These are phyloP conservation scores for Pinctada fucata DNA, from an alignment of 2,888 invertebrate genomes.

Conservation along the genomic window DNA sequence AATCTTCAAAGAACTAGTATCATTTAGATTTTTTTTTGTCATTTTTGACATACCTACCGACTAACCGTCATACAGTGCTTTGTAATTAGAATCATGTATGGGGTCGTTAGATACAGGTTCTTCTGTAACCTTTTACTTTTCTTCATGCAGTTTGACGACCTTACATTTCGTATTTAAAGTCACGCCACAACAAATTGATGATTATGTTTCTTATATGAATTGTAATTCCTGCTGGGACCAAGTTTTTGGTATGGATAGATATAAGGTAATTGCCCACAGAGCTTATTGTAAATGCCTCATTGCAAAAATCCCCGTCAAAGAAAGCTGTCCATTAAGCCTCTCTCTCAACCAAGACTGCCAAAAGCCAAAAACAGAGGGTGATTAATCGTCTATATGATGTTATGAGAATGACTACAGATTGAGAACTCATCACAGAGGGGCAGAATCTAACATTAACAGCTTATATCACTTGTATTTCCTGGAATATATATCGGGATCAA, in stretches of 20 bases:
- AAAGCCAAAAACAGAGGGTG: constrained; percentile 19
- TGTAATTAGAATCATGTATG: no score
- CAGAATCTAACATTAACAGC: constrained; percentile 21
- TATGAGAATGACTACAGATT: constrained; percentile 19
- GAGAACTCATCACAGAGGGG: constrained; percentile 23
- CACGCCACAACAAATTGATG: neutral
- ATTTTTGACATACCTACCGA: no score
- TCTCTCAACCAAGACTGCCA: constrained; percentile 19
- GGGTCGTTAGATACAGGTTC: no score
- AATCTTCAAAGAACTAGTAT: no score
- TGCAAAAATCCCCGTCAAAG: constrained; percentile 18
- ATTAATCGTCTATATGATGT: constrained; percentile 30
- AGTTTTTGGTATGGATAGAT: constrained; percentile 1
- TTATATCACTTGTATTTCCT: constrained; percentile 23
- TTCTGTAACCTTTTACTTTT: no score
- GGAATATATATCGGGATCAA: constrained; percentile 15
- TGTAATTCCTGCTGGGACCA: neutral
- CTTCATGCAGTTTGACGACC: no score
- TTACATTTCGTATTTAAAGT: neutral
- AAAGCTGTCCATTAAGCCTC: constrained; percentile 28
- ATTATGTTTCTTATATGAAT: neutral
- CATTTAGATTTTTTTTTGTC: no score
- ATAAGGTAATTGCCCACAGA: constrained; percentile 3
- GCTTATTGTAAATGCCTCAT: constrained; percentile 18
- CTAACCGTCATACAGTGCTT: no score